Percentiles rank a stretch among this genome's conserved stretches.
These are phyloP conservation scores for Australoheros scitulus DNA, from an alignment of 2,113 vertebrate genomes.

Conservation along the genomic window DNA sequence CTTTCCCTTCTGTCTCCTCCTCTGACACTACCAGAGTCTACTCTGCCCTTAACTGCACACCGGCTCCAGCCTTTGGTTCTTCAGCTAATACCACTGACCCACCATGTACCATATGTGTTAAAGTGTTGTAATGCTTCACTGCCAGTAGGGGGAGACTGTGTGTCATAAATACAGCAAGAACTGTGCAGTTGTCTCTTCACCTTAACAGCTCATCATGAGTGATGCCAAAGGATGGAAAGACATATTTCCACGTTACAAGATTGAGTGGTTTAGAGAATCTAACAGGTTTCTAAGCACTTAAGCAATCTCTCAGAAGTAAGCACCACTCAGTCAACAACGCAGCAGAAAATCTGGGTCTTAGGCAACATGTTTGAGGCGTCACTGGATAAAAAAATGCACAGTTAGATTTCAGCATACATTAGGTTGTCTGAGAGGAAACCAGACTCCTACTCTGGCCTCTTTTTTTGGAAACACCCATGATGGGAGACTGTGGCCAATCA, in stretches of 20 bases:
- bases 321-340: background rate
- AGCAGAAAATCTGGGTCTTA: background rate
- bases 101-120: background rate
- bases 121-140: background rate
- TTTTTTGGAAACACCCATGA: background rate
- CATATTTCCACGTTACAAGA: conserved; percentile 42
- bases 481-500: background rate
- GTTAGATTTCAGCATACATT: background rate
- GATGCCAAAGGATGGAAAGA: conserved; percentile 33
- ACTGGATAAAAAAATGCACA: background rate
- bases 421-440: background rate
- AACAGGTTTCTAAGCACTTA: background rate
- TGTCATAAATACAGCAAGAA: conserved; percentile 10
- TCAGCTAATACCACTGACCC: conserved; percentile 7
- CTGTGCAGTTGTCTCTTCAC: background rate
- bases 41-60: background rate
- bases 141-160: conserved; percentile 64
- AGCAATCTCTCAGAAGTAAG: conserved; percentile 2
- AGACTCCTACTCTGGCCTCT: background rate
- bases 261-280: conserved; percentile 20
- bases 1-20: conserved; percentile 12
- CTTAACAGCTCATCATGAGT: conserved; percentile 34
- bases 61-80: background rate
- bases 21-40: conserved; percentile 16
- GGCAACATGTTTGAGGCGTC: background rate